Evolutionary conservation across 2,113 vertebrate species (phyloP).

Genomic region (Orcinus orca): DNA sequence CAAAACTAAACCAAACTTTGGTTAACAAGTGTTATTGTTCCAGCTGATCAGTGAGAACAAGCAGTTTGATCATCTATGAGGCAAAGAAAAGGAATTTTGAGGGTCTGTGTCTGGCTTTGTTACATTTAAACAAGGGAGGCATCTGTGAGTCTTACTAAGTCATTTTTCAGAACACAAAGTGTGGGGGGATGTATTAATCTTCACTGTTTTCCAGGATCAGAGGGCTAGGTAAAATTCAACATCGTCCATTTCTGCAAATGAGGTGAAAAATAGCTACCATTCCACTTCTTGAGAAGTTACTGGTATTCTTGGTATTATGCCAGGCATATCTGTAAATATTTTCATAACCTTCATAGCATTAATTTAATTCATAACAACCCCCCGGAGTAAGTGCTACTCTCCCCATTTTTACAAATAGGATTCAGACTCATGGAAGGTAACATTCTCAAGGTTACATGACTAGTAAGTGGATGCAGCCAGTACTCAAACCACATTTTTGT

Average conservation of each 20-base stretch:
- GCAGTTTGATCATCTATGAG: background rate
- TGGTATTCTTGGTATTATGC: background rate
- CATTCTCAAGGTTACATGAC: background rate
- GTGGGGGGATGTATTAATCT: background rate
- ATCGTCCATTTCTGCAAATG: background rate
- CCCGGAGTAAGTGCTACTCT: background rate
- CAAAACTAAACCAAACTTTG: background rate
- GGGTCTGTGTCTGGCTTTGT: background rate
- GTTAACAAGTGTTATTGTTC: background rate
- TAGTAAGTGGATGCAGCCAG: background rate
- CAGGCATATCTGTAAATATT: background rate
- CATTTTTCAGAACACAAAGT: background rate
- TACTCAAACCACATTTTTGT: background rate
- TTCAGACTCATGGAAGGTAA: background rate
- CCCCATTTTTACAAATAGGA: background rate
- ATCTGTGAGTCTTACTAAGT: background rate
- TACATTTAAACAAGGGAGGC: background rate
- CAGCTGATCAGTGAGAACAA: background rate
- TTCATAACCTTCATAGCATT: background rate
- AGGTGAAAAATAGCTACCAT: background rate
- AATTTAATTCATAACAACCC: background rate
- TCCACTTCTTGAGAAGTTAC: background rate
- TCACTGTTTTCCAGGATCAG: background rate
- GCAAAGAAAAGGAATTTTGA: background rate
- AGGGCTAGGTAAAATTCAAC: background rate